These are phyloP conservation scores for Eristalis intricaria DNA, from an alignment of 2,888 invertebrate genomes.

Conservation along the genomic window DNA sequence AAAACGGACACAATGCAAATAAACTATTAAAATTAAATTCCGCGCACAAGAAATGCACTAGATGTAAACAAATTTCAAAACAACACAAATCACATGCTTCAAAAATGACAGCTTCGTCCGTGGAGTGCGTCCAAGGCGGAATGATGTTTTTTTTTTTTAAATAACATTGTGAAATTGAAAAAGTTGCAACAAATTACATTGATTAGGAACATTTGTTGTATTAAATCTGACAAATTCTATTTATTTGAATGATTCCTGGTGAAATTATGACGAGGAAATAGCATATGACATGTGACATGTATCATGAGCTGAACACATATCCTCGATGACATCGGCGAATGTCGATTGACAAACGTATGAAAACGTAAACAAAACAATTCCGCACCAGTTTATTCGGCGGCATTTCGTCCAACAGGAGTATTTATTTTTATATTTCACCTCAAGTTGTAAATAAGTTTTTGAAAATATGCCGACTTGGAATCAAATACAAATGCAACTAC, in stretches of 20 bases:
- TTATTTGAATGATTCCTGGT: no score
- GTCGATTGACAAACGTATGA: constrained; percentile 42
- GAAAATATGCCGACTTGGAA: constrained; percentile 94
- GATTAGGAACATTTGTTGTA: no score
- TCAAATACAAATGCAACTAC: constrained; percentile 94
- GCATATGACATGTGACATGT: neutral
- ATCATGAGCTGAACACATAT: neutral
- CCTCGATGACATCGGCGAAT: constrained; percentile 16
- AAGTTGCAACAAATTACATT: no score
- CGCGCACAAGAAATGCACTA: neutral
- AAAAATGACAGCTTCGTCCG: neutral
- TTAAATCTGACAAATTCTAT: no score
- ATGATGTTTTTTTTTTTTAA: no score
- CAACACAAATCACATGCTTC: neutral
- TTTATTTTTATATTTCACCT: constrained; percentile 10
- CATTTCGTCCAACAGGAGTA: neutral
- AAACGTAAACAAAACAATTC: constrained; percentile 60
- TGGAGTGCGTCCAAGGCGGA: neutral
- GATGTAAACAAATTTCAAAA: neutral
- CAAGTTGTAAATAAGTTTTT: neutral
- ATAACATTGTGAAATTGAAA: no score
- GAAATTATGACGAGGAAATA: no score
- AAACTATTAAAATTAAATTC: neutral
- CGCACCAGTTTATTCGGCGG: neutral
- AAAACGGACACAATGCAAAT: neutral